phyloP scores from a whole-genome alignment of 2,888 invertebrate species.

The Pteria penguin region DNA sequence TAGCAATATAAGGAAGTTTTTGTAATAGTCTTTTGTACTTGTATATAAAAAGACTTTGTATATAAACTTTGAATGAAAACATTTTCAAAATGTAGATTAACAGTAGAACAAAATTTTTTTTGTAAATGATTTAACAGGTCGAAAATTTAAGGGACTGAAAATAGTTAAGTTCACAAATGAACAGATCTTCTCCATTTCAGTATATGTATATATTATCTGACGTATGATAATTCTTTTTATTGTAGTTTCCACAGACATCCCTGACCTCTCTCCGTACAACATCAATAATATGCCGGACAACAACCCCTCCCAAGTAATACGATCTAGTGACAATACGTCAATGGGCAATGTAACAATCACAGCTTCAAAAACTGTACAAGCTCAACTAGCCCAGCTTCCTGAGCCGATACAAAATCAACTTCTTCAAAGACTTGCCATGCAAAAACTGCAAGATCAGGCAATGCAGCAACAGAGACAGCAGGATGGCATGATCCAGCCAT shows the following conservation, averaged over 20 bases:
- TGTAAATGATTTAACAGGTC: no score
- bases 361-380: slow-evolving; percentile 30
- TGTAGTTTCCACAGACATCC: neutral
- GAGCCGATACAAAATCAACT: slow-evolving; percentile 24
- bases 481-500: neutral
- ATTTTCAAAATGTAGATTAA: no score
- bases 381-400: slow-evolving; percentile 35
- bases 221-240: neutral
- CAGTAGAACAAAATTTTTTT: no score
- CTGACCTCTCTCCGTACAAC: slow-evolving; percentile 27
- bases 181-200: neutral
- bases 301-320: slow-evolving; percentile 1
- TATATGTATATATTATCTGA: neutral
- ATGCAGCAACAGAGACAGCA: neutral
- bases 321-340: slow-evolving; percentile 54
- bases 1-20: no score
- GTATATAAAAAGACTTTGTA: no score
- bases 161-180: no score
- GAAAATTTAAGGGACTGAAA: no score
- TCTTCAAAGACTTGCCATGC: slow-evolving; percentile 28
- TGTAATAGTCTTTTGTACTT: no score
- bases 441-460: slow-evolving; percentile 33
- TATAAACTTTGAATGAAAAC: no score
- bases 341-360: slow-evolving; percentile 55
- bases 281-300: slow-evolving; percentile 1